Conservation (phyloP, 2,797 vertebrate species). For the Scleropages formosus region DNA sequence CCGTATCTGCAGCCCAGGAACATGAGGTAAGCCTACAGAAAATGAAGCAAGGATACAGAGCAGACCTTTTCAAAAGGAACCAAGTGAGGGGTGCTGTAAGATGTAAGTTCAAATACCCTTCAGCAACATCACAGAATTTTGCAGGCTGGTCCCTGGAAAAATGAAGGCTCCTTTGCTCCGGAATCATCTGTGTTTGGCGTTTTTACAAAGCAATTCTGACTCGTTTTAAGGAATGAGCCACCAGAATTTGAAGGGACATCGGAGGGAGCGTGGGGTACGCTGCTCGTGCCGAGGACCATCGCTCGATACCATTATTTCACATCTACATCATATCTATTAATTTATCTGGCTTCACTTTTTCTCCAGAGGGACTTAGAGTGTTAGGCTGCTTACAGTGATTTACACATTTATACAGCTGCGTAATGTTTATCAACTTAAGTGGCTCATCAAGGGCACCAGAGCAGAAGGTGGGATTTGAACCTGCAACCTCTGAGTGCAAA, state of each 20-base stretch:
- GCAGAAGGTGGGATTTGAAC: too few species aligned
- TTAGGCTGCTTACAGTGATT: too few species aligned
- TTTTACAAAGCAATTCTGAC: neutral
- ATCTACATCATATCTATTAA: too few species aligned
- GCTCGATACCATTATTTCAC: constrained; percentile 17
- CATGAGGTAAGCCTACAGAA: too few species aligned
- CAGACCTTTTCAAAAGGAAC: too few species aligned
- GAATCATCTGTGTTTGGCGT: neutral
- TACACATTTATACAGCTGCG: too few species aligned
- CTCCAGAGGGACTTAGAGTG: too few species aligned
- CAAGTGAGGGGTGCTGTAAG: neutral
- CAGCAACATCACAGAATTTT: neutral
- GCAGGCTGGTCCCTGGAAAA: neutral
- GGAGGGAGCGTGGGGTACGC: neutral
- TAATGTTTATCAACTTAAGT: too few species aligned
- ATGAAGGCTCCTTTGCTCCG: neutral
- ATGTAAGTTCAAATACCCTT: neutral
- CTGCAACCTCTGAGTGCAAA: too few species aligned
- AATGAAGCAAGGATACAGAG: too few species aligned
- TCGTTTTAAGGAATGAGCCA: neutral
- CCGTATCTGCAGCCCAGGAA: neutral
- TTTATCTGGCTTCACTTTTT: too few species aligned
- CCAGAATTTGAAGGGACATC: neutral
- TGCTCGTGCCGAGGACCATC: neutral
- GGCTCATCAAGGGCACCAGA: too few species aligned